Evolutionary conservation across 2,113 vertebrate species (phyloP), one percentile per base, ranked within the genome.

Genomic region (Macrotus californicus): DNA sequence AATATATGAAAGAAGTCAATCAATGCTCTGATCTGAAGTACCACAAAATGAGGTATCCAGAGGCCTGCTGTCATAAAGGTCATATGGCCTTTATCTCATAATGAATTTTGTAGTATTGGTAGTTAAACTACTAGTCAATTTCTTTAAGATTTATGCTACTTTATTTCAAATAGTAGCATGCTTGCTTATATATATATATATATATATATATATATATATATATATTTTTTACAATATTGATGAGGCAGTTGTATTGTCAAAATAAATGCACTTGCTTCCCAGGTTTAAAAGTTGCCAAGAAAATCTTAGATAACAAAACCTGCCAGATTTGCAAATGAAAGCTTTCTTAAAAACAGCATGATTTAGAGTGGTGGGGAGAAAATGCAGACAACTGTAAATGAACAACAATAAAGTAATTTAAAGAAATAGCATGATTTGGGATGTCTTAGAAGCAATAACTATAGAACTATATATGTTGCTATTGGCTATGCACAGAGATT

Each of bases 241-340:
- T 15, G 1, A 70, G 18, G 5, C 12, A 79, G 48, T 59, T 31
- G 11, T 52, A 80, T 6, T 90, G 3, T 66, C 82, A 52, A 56
- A 81, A 86, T 22, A 89, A 90, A 34, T 91, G 24, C 0, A 8
- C 2, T 2, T 87, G 0, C 39, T 89, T 93, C 1, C 14, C 5
- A 43, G 48, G 41, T 22, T 91, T 64, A 87, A 70, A 88, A 10
- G 4, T 88, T 93, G 18, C n/a, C 91, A 93, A 89, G 43, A 95
- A 69, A 50, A 66, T 82, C 6, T 52, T 84, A 48, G 6, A 87
- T 82, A 96, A 89, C 29, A 34, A 7, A 75, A 7, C 7, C 50
- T 96, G 1, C 2, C 50, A 93, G 1, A 90, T 94, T 96, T 96
- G 10, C 9, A 93, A 97, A 93, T 88, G 6, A 95, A 91, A 16